phyloP scores from a whole-genome alignment of 30 jellyfish, hydroid and myxozoan genomes.

The Cassiopea xamachana region DNA sequence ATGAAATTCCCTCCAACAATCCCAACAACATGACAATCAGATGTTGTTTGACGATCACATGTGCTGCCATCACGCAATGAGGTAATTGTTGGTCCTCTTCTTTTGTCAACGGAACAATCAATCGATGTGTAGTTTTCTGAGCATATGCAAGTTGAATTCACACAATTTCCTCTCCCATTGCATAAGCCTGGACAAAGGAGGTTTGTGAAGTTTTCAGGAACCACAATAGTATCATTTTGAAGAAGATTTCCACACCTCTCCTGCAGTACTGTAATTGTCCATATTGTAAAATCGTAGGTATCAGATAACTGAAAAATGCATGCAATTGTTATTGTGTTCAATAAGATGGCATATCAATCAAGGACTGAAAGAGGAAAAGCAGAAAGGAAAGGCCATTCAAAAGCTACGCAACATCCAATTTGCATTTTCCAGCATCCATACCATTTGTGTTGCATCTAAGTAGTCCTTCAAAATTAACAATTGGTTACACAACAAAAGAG shows the following conservation, averaged over 20 bases:
- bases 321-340: not conserved
- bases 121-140: slow-evolving; percentile 63
- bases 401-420: not conserved
- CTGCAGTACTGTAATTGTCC: not conserved
- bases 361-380: not conserved
- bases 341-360: not conserved
- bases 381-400: not conserved
- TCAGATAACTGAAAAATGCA: not conserved
- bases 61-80: slow-evolving; percentile 57
- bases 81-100: slow-evolving; percentile 47
- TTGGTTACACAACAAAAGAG: not conserved
- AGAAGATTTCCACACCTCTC: not conserved
- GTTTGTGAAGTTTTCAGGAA: slow-evolving; percentile 68
- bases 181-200: slow-evolving; percentile 77
- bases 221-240: not conserved
- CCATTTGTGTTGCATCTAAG: not conserved
- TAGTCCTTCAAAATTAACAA: not conserved
- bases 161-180: slow-evolving; percentile 76
- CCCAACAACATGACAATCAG: slow-evolving; percentile 69
- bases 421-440: not conserved
- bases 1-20: slow-evolving; percentile 68
- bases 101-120: slow-evolving; percentile 71
- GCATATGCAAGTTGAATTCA: slow-evolving; percentile 77
- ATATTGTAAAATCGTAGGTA: not conserved
- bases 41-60: slow-evolving; percentile 65